A percentile compares a stretch with the other conserved stretches of the same genome.
Conservation (phyloP, 1,140 invertebrate genomes). For the Hestina assimilis region DNA sequence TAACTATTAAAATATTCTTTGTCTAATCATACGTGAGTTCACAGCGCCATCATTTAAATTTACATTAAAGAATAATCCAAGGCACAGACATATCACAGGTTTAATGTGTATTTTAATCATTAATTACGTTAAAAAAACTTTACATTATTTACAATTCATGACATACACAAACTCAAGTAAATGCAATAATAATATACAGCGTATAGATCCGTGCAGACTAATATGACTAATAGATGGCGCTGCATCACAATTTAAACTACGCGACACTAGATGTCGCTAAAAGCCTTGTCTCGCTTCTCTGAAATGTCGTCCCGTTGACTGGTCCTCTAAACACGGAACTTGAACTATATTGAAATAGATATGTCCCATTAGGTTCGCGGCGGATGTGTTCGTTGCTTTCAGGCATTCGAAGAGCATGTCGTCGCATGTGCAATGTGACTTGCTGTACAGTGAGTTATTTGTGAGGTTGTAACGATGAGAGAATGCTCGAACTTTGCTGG, state of each 20-base stretch:
- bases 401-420: slow-evolving; percentile 89
- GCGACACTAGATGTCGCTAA: slow-evolving; percentile 53
- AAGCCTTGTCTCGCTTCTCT: slow-evolving; percentile 73
- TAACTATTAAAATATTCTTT: slow-evolving; percentile 43
- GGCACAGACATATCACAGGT: slow-evolving; percentile 76
- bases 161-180: slow-evolving; percentile 31
- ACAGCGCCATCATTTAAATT: slow-evolving; percentile 56
- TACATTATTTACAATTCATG: slow-evolving; percentile 44
- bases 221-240: slow-evolving; percentile 58
- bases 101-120: slow-evolving; percentile 49
- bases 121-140: slow-evolving; percentile 46
- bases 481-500: slow-evolving; percentile 86
- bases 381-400: slow-evolving; percentile 83
- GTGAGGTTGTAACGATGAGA: slow-evolving; percentile 87
- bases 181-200: slow-evolving; percentile 27
- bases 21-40: slow-evolving; percentile 24
- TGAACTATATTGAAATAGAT: slow-evolving; percentile 92
- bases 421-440: slow-evolving; percentile 93
- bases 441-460: slow-evolving; percentile 91
- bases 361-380: slow-evolving; percentile 88
- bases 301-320: slow-evolving; percentile 61
- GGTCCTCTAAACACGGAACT: slow-evolving; percentile 87
- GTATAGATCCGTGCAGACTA: slow-evolving; percentile 38
- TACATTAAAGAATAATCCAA: slow-evolving; percentile 54
- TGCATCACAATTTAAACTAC: slow-evolving; percentile 43